Evolutionary conservation across 2,113 vertebrate genomes (phyloP).

Genomic region (Sebastes fasciatus): DNA sequence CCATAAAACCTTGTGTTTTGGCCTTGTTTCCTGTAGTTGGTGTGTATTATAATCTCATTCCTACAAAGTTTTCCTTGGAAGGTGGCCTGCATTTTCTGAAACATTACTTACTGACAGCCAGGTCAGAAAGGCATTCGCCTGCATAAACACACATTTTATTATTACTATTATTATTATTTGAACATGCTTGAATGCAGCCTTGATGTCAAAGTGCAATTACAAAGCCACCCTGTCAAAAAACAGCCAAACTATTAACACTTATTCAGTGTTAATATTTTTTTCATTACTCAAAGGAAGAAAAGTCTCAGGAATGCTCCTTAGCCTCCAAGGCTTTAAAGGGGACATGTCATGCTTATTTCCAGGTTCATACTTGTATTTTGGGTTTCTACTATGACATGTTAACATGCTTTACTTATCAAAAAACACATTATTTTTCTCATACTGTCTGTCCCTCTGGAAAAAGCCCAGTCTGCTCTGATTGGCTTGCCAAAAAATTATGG

Average conservation of each 20-base stretch:
- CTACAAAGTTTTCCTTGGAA: conserved; percentile 30
- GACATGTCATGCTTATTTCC: no score
- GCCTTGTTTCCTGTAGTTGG: conserved; percentile 29
- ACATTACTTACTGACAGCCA: not conserved
- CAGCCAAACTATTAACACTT: no score
- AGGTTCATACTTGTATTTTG: no score
- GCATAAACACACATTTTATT: not conserved
- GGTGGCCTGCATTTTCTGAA: not conserved
- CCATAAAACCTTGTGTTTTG: conserved; percentile 33
- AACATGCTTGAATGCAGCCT: not conserved
- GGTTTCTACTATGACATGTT: no score
- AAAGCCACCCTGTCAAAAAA: not conserved
- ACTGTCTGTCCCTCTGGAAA: no score
- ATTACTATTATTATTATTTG: no score
- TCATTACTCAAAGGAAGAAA: not conserved
- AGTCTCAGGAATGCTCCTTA: not conserved
- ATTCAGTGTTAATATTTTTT: no score
- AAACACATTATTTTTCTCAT: no score
- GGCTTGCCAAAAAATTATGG: no score
- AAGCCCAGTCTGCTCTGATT: no score
- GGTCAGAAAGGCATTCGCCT: not conserved
- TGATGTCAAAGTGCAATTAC: not conserved
- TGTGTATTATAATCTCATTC: conserved; percentile 35
- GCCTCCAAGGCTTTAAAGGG: not conserved
- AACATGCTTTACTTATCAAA: no score